A percentile compares a stretch with the other conserved stretches of the same genome.
Evolutionary conservation across 64 coral and sea anemone species (phyloP).

Genomic region (Cladopsammia gracilis): DNA sequence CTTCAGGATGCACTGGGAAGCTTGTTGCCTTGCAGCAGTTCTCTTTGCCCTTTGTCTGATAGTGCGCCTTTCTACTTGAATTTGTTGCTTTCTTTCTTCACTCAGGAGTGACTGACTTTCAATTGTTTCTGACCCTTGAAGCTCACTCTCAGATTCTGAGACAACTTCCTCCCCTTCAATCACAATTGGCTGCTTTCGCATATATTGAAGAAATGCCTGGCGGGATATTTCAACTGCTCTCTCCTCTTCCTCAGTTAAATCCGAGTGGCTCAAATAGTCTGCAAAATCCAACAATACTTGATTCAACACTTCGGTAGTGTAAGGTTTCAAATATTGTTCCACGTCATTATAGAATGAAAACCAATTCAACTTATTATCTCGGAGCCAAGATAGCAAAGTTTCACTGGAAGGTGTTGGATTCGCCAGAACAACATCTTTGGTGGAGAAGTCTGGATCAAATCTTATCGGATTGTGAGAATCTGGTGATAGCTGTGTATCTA

Average conservation of each 20-base stretch:
- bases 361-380: conserved; percentile 74
- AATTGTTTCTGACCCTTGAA: background rate
- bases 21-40: conserved; percentile 32
- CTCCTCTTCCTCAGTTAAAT: conserved; percentile 59
- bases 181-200: background rate
- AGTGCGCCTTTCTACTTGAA: conserved; percentile 3
- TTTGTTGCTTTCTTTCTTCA: conserved; percentile 28
- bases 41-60: conserved; percentile 39
- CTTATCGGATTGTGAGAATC: conserved; percentile 32
- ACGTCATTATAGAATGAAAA: conserved; percentile 64
- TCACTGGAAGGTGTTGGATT: conserved; percentile 3
- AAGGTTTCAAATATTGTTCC: conserved; percentile 5
- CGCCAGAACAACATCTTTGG: background rate
- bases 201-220: conserved; percentile 49
- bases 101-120: background rate
- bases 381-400: conserved; percentile 15
- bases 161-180: conserved; percentile 48
- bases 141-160: conserved; percentile 38
- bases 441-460: background rate
- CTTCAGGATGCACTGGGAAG: conserved; percentile 22
- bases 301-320: conserved; percentile 52
- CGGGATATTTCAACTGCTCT: conserved; percentile 26
- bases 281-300: conserved; percentile 65
- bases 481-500: too few species aligned
- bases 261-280: conserved; percentile 26